Base-by-base conservation (phyloP, 2,113 vertebrate species). In the Psophia crepitans region DNA sequence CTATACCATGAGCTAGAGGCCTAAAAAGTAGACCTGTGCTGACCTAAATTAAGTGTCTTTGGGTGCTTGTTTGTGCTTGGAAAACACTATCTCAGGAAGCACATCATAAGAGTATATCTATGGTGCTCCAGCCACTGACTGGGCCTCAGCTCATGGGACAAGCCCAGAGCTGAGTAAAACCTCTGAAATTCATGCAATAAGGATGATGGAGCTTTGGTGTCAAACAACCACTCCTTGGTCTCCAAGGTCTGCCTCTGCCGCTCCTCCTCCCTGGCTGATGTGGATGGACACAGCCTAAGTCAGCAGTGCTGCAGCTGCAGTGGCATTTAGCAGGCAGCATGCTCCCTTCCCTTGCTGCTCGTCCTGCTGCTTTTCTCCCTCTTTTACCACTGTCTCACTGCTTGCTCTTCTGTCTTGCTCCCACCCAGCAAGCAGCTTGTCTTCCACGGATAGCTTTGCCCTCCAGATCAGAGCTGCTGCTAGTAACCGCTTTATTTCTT, bases 381-480 rank as follows among this genome's bases (percentile, higher is more conserved):
- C 65, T 71, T 87, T 26, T 41, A 71, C 22, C 75, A 46, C 27
- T 49, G 37, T 53, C 85, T 87, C 63, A 57, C 63, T 78, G 15
- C 39, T 77, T 1, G 0, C 12, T 77, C 43, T 86, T 80, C 71
- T 54, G 44, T 89, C 63, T 43, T 78, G n/a, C 88, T 89, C 49
- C 56, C 65, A 49, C 69, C 78, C 54, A 60, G 79, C 61, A 78
- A 91, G 69, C 65, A 95, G 43, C 77, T 69, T 68, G 27, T 76
- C 73, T 96, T 91, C 54, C 84, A 93, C 73, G 70, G 57, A 61
- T 9, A 83, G 49, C n/a, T 87, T 87, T 87, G 84, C 65, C 66
- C 87, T 91, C 37, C 69, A 91, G 87, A 75, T 88, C 96, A 94
- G 60, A 87, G 77, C 39, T 82, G 91, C 77, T 91, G 51, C 74